phyloP scores from a whole-genome alignment of 2,113 vertebrate genomes.

The Mustelus asterias region DNA sequence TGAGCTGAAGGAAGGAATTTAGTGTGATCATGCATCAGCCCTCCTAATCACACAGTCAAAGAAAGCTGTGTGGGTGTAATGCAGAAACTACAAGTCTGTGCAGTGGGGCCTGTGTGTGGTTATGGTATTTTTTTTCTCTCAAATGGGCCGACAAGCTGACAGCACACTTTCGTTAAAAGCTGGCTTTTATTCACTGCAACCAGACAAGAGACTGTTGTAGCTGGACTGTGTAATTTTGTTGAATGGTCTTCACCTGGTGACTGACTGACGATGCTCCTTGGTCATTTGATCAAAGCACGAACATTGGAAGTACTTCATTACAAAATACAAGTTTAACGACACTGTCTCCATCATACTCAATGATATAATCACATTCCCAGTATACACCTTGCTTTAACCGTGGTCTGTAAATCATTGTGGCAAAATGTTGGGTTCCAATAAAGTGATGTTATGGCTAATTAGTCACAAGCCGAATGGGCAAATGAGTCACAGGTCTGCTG shows the following conservation, averaged over 20 bases:
- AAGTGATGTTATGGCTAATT: slow-evolving; percentile 14
- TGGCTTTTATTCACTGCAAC: neutral
- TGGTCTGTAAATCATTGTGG: neutral
- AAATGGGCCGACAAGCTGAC: neutral
- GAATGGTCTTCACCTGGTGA: slow-evolving; percentile 10
- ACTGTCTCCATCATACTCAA: no score
- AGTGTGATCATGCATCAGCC: slow-evolving; percentile 49
- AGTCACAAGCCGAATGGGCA: neutral
- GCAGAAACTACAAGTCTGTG: slow-evolving; percentile 42
- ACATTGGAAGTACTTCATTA: neutral
- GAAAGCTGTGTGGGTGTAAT: slow-evolving; percentile 48
- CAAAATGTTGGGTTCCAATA: neutral
- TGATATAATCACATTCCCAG: neutral
- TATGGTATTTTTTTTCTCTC: slow-evolving; percentile 42
- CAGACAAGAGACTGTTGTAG: neutral
- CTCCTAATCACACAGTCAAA: slow-evolving; percentile 47
- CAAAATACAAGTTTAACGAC: slow-evolving; percentile 11
- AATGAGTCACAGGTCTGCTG: slow-evolving; percentile 26
- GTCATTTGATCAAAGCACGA: neutral
- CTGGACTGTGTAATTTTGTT: slow-evolving; percentile 24
- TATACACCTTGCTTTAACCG: neutral
- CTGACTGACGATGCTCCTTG: neutral
- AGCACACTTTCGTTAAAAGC: slow-evolving; percentile 12
- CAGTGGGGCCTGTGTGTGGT: slow-evolving; percentile 44
- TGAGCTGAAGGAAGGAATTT: slow-evolving; percentile 46